phyloP scores from a whole-genome alignment of 92 coral and sea anemone species.

The Siderastrea radians region DNA sequence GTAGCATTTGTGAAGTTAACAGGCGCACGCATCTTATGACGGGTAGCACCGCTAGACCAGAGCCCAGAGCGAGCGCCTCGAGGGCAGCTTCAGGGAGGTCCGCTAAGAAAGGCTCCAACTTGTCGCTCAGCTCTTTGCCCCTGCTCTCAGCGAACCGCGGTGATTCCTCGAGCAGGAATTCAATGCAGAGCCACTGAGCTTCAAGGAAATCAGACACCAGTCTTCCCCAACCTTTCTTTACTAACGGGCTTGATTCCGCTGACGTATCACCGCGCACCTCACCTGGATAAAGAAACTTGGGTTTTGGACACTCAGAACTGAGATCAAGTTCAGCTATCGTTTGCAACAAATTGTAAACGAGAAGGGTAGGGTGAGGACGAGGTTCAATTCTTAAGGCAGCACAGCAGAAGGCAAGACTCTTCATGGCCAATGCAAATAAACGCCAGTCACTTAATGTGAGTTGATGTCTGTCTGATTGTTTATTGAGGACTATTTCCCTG shows the following conservation, averaged over 20 bases:
- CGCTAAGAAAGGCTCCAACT: constrained; percentile 24
- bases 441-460: constrained; percentile 42
- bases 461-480: constrained; percentile 40
- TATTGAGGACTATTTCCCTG: constrained; percentile 1
- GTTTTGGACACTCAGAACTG: constrained; percentile 64
- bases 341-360: constrained; percentile 10
- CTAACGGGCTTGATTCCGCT: constrained; percentile 14
- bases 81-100: constrained; percentile 77
- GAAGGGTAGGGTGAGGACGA: background rate
- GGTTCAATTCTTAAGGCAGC: constrained; percentile 27
- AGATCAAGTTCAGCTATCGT: constrained; percentile 55
- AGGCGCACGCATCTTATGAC: constrained; percentile 77
- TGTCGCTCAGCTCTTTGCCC: background rate
- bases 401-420: constrained; percentile 55
- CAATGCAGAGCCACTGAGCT: constrained; percentile 82
- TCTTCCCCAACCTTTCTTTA: constrained; percentile 76
- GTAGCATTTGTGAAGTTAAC: constrained; percentile 72
- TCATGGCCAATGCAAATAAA: constrained; percentile 31
- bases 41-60: constrained; percentile 74
- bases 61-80: constrained; percentile 78
- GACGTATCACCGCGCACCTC: background rate
- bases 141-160: background rate
- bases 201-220: constrained; percentile 79
- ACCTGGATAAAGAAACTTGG: constrained; percentile 28
- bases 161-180: constrained; percentile 60